Evolutionary conservation across 2,113 vertebrate genomes (phyloP).

Genomic region (Greenwoodochromis staneri): DNA sequence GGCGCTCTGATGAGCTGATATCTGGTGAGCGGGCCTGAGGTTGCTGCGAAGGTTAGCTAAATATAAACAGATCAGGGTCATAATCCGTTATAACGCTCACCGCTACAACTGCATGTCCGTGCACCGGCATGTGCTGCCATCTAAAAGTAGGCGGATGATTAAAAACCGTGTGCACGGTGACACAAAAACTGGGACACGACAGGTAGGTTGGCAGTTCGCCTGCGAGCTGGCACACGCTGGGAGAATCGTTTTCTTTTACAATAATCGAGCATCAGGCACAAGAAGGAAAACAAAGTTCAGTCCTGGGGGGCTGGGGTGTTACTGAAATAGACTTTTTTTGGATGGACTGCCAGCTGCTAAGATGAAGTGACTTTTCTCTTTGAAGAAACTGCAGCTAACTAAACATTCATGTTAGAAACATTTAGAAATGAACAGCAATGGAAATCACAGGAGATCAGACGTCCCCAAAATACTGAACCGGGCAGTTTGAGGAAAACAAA

Average conservation of each 20-base stretch:
- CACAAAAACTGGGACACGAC: not conserved
- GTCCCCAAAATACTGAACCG: not conserved
- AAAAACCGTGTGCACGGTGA: not conserved
- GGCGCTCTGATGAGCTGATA: not conserved
- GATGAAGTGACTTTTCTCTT: not conserved
- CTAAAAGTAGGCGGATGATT: not conserved
- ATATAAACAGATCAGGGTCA: conserved; percentile 41
- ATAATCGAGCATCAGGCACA: not conserved
- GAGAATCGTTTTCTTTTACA: not conserved
- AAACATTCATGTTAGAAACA: not conserved
- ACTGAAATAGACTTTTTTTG: not conserved
- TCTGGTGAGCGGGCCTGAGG: not conserved
- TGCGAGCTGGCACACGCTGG: not conserved
- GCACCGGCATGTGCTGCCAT: not conserved
- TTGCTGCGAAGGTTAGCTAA: conserved; percentile 41
- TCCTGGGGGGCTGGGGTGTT: not conserved
- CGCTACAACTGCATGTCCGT: not conserved
- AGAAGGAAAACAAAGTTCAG: not conserved
- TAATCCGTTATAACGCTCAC: conserved; percentile 31
- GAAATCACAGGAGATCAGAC: not conserved
- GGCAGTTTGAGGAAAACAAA: not conserved
- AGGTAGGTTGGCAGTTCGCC: not conserved
- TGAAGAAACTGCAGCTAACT: not conserved
- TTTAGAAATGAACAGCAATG: not conserved
- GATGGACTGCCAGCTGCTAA: not conserved